phyloP scores from a whole-genome alignment of 2,797 vertebrate genomes.

The Onychomys leucogaster region DNA sequence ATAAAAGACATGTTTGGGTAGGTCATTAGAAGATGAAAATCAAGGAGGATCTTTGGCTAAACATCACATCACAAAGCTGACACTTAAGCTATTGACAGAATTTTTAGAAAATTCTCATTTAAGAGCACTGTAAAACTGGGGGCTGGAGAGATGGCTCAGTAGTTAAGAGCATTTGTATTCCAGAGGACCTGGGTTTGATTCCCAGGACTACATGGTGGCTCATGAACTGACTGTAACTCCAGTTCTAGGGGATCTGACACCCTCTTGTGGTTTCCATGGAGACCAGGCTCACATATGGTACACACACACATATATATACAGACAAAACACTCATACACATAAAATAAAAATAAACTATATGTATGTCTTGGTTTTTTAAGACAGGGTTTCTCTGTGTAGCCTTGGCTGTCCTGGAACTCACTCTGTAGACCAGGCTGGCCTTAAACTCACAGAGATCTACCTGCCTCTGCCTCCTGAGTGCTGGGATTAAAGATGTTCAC shows the following conservation, averaged over 20 bases:
- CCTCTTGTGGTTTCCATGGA: not conserved
- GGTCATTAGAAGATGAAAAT: not conserved
- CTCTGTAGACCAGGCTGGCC: not conserved
- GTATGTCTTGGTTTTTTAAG: not conserved
- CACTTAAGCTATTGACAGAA: not conserved
- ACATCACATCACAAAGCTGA: not conserved
- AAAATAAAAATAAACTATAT: not conserved
- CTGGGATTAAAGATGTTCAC: not conserved
- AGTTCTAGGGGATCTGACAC: not conserved
- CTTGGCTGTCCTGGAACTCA: not conserved
- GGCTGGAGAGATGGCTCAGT: not conserved
- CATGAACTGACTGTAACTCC: not conserved
- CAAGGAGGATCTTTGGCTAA: not conserved
- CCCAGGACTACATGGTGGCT: not conserved
- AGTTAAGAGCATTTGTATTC: not conserved
- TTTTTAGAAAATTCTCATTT: slow-evolving; percentile 3
- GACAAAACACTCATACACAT: not conserved
- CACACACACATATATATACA: not conserved
- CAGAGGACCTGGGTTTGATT: not conserved
- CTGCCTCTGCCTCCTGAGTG: not conserved
- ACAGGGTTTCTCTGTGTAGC: not conserved
- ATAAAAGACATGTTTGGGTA: not conserved
- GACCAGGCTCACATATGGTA: not conserved
- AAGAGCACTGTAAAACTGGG: not conserved
- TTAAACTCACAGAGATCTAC: not conserved